Evolutionary conservation across 2,888 invertebrate species (phyloP), one percentile per base, ranked within the genome.

Genomic region (Gandaritis pyraliata): DNA sequence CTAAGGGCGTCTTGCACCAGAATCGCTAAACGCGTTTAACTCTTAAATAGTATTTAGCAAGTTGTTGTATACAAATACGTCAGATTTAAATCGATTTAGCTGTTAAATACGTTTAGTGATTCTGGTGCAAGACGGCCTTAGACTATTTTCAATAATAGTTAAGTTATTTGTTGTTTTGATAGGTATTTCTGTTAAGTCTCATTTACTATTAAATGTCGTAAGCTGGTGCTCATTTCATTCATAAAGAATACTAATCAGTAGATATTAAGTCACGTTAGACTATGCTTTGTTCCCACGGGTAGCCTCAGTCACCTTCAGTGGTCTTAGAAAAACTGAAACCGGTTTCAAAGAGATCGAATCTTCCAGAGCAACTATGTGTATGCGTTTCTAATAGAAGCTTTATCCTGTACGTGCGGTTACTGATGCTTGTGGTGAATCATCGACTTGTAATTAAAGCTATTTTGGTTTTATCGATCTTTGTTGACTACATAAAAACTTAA

Each of bases 271-370:
- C 64, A 72, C 58, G 60, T 62, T 68, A 69, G 71, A 70, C 70
- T 66, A 71, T 73, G 66, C 69, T 77, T 78, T 81, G 77, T 86
- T 88, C 86, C 83, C 87, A 87, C 84, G 85, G 66, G 71, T 74
- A 72, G 70, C 66, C 57, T 46, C 8, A 57, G 36, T 18, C 29
- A 61, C 64, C 68, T 71, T 68, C 72, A 75, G 69, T 66, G 72
- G 72, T 68, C 73, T 83, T 83, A 83, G 83, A 86, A 88, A 88
- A 88, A 86, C 73, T 72, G 61, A 45, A 84, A 88, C 89, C 87
- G 88, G 88, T 89, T 88, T 75, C 52, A 65, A 69, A 72, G 75
- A 80, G 78, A 80, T 80, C 73, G 75, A 75, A 78, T 75, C 77
- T 75, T 69, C 70, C 65, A 74, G 74, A 76, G 65, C 72, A 65